Base-by-base conservation (phyloP, 2,797 vertebrate genomes). In the Menidia menidia region DNA sequence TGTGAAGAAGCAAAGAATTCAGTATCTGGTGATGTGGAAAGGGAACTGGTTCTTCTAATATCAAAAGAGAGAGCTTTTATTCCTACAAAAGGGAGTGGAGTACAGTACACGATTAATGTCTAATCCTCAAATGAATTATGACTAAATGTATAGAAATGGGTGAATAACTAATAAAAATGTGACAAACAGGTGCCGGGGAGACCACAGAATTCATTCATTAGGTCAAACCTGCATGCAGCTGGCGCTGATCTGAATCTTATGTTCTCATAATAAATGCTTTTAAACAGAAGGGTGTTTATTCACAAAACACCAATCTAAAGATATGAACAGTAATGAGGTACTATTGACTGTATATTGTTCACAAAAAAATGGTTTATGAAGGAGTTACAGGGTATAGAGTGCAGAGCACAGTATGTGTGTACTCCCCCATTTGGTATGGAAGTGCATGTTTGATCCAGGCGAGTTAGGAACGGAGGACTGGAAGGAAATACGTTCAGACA, bases 401-500 rank as follows among this genome's bases (percentile, higher is more conserved):
- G 4, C 39, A 47, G n/a, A 60, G 13, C 48, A 50, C 43, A 61
- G 48, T 53, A 65, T 55, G 31, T 58, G 6, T 35, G 42, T 52
- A 32, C 73, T 57, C 50, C 52, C 6, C 4, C 11, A 2, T 57
- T 68, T 55, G 54, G 39, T 50, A 58, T 9, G 5, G 48, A 41
- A 67, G 50, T 78, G 72, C 19, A 16, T 60, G 65, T 65, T 70
- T 61, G 63, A 62, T 66, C 58, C 67, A 68, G 62, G 53, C 2
- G 45, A 77, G 66, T 63, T 75, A 42, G 10, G 54, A 75, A 47
- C 47, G 39, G 53, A 75, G 39, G 25, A 60, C 35, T 55, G 41
- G 70, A 77, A 59, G 69, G 65, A 82, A 77, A 88, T 89, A 25
- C 1, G 67, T 67, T 85, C 67, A 71, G 86, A 88, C 87, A 81